Conservation (phyloP, 2,113 vertebrate genomes). For the Lasiurus cinereus region DNA sequence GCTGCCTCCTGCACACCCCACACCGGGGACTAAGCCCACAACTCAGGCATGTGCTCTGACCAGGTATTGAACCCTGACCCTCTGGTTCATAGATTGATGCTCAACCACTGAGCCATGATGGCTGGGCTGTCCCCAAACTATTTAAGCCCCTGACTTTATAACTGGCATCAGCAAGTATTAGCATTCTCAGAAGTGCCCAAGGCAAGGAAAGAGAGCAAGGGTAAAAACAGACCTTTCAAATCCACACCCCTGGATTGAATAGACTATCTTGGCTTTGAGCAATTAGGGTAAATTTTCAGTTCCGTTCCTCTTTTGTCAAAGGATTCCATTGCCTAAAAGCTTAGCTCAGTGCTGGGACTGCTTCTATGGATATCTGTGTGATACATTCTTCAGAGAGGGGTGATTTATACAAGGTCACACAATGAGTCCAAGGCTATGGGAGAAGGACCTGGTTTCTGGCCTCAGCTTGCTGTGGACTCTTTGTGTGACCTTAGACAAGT, state of each 20-base stretch:
- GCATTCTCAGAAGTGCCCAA: background rate
- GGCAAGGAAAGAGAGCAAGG: background rate
- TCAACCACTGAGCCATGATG: no score
- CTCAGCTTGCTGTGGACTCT: background rate
- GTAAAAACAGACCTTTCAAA: background rate
- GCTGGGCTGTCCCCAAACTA: background rate
- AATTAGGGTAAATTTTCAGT: background rate
- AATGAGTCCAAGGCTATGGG: background rate
- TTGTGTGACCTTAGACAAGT: background rate
- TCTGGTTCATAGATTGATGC: no score
- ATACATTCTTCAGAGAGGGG: background rate
- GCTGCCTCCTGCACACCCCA: no score
- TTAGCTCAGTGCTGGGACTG: background rate
- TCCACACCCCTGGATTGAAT: background rate
- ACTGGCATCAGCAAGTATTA: background rate
- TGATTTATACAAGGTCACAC: background rate
- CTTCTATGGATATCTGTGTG: background rate
- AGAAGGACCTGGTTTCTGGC: background rate
- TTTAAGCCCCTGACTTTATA: conserved; percentile 26
- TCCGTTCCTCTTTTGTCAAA: background rate
- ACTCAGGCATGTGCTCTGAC: no score
- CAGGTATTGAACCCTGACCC: no score
- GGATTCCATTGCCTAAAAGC: background rate
- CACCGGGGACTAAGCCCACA: no score
- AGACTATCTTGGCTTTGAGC: background rate